phyloP scores from a whole-genome alignment of 2,113 vertebrate genomes.

The Erinaceus europaeus region DNA sequence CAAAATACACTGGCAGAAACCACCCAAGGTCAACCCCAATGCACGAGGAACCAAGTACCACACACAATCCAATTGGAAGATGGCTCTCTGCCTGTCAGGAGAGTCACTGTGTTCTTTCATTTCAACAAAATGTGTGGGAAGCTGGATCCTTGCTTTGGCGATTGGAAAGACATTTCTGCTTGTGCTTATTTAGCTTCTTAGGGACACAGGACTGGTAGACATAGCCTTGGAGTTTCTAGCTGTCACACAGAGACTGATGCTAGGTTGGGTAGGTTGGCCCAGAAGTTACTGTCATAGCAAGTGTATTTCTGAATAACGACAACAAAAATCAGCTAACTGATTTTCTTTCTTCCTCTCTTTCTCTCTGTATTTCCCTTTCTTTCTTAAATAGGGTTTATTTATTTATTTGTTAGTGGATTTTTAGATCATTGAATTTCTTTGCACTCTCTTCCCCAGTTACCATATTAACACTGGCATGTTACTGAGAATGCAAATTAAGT shows the following conservation, averaged over 20 bases:
- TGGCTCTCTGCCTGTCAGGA: not conserved
- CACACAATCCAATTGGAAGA: slow-evolving; percentile 1
- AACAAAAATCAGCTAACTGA: not conserved
- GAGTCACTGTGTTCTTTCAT: not conserved
- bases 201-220: slow-evolving; percentile 65
- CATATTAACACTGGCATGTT: no score
- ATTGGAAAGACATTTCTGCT: not conserved
- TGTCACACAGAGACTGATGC: slow-evolving; percentile 78
- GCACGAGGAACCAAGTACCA: slow-evolving; percentile 42
- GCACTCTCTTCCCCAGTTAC: no score
- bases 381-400: no score
- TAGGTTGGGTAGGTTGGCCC: slow-evolving; percentile 59
- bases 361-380: no score
- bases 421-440: no score
- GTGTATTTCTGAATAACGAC: not conserved
- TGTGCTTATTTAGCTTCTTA: slow-evolving; percentile 69
- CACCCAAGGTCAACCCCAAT: slow-evolving; percentile 45
- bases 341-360: no score
- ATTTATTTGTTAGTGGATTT: no score
- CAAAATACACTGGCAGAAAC: slow-evolving; percentile 53
- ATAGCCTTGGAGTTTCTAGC: slow-evolving; percentile 73
- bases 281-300: slow-evolving; percentile 66
- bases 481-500: no score
- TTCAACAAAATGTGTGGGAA: not conserved
- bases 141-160: not conserved